phyloP scores from a whole-genome alignment of 2,888 invertebrate genomes.

The Podabrus alpinus region DNA sequence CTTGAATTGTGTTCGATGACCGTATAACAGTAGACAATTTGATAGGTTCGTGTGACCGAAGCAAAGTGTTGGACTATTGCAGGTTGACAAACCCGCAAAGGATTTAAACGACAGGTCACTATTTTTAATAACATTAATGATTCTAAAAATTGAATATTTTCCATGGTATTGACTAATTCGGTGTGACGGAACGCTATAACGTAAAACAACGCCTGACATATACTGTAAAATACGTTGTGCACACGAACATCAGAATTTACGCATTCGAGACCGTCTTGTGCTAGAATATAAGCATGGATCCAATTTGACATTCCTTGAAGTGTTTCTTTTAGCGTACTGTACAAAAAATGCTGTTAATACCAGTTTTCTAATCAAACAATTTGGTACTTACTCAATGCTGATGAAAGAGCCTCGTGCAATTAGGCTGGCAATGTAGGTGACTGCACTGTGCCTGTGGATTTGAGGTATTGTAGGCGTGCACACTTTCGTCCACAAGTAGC shows the following conservation, averaged over 20 bases:
- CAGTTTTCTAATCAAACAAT: neutral
- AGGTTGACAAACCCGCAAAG: constrained; percentile 79
- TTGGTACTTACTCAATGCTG: constrained; percentile 60
- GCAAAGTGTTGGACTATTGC: constrained; percentile 81
- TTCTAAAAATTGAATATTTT: constrained; percentile 79
- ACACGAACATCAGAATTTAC: constrained; percentile 61
- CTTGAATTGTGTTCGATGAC: constrained; percentile 84
- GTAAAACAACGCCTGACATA: constrained; percentile 93
- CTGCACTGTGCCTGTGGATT: constrained; percentile 69
- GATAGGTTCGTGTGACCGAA: constrained; percentile 79
- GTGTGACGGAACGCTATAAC: constrained; percentile 87
- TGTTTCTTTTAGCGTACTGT: constrained; percentile 66
- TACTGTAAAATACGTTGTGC: constrained; percentile 88
- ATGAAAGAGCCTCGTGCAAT: constrained; percentile 70
- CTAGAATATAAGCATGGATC: constrained; percentile 82
- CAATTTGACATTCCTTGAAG: constrained; percentile 77
- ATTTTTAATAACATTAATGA: constrained; percentile 83
- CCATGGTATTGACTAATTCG: constrained; percentile 75
- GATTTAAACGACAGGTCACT: constrained; percentile 85
- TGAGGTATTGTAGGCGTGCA: constrained; percentile 66
- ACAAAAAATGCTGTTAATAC: constrained; percentile 32
- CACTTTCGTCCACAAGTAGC: constrained; percentile 75
- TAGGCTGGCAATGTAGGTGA: constrained; percentile 77
- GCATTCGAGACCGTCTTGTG: constrained; percentile 63
- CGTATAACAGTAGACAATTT: constrained; percentile 90